Evolutionary conservation across 2,797 vertebrate genomes (phyloP).

Genomic region (Numenius phaeopus): DNA sequence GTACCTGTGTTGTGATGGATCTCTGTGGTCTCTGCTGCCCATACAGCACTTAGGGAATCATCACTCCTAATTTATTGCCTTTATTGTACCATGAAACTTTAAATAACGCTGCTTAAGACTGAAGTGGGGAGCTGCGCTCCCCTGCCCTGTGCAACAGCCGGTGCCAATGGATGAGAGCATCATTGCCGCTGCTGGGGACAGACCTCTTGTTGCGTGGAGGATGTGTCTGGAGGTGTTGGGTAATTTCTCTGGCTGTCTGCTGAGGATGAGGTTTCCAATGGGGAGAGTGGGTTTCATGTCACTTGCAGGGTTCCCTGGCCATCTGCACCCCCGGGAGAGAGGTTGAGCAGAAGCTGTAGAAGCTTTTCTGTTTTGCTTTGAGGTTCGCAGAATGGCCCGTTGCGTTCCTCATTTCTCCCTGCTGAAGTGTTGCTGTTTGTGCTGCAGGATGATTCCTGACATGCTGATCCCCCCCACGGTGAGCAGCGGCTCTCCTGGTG

Average conservation of each 20-base stretch:
- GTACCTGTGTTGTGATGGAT: neutral
- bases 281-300: neutral
- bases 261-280: accelerated
- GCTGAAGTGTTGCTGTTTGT: neutral
- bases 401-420: neutral
- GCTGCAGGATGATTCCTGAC: neutral
- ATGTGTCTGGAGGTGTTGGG: accelerated
- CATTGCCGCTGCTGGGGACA: accelerated
- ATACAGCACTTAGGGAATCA: neutral
- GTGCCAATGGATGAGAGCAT: neutral
- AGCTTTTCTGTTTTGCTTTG: neutral
- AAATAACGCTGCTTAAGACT: accelerated
- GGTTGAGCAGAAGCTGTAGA: neutral
- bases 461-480: too few relatives aligned
- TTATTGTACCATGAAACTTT: neutral
- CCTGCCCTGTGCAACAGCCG: neutral
- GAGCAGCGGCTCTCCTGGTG: neutral
- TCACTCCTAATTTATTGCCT: neutral
- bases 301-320: accelerated
- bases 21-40: neutral
- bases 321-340: accelerated
- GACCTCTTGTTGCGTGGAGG: neutral
- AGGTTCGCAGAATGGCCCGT: neutral
- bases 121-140: neutral
- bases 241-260: accelerated